phyloP scores from a whole-genome alignment of 2,797 vertebrate species.

The Pseudomugil gertrudae region DNA sequence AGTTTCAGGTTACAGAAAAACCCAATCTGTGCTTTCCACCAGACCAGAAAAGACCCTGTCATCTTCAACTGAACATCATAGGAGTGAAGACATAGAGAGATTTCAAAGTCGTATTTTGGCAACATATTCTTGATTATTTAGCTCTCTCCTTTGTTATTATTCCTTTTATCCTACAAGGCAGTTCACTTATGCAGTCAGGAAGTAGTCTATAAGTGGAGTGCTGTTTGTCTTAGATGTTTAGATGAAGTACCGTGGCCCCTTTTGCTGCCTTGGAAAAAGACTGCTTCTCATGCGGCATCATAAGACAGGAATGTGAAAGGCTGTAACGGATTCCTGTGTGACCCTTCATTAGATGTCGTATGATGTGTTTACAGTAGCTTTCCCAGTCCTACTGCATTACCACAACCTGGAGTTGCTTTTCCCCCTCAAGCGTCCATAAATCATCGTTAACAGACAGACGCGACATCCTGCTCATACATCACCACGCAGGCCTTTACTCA shows the following conservation, averaged over 20 bases:
- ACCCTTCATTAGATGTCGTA: slow-evolving; percentile 68
- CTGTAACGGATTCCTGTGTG: slow-evolving; percentile 69
- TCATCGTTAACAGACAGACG: slow-evolving; percentile 80
- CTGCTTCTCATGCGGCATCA: slow-evolving; percentile 47
- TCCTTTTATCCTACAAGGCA: neutral
- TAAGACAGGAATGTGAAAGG: slow-evolving; percentile 61
- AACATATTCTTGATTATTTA: slow-evolving; percentile 9
- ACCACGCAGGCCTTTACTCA: slow-evolving; percentile 67
- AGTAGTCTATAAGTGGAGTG: slow-evolving; percentile 13
- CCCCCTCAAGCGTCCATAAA: slow-evolving; percentile 77
- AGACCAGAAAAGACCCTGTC: slow-evolving; percentile 27
- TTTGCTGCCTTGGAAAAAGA: slow-evolving; percentile 40
- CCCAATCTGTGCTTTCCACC: slow-evolving; percentile 50
- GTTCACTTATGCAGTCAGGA: slow-evolving; percentile 21
- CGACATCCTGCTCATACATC: slow-evolving; percentile 78
- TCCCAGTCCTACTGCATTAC: slow-evolving; percentile 67
- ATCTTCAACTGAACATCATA: slow-evolving; percentile 33
- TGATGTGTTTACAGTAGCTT: slow-evolving; percentile 77
- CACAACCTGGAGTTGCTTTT: slow-evolving; percentile 38
- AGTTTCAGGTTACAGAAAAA: slow-evolving; percentile 76
- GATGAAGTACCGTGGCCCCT: slow-evolving; percentile 32
- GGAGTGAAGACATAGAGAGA: slow-evolving; percentile 16
- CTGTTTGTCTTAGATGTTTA: slow-evolving; percentile 30
- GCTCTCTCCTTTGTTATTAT: slow-evolving; percentile 17
- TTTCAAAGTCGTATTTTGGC: slow-evolving; percentile 15